Evolutionary conservation across 2,888 invertebrate species (phyloP).

Genomic region (Deroplatys truncata): DNA sequence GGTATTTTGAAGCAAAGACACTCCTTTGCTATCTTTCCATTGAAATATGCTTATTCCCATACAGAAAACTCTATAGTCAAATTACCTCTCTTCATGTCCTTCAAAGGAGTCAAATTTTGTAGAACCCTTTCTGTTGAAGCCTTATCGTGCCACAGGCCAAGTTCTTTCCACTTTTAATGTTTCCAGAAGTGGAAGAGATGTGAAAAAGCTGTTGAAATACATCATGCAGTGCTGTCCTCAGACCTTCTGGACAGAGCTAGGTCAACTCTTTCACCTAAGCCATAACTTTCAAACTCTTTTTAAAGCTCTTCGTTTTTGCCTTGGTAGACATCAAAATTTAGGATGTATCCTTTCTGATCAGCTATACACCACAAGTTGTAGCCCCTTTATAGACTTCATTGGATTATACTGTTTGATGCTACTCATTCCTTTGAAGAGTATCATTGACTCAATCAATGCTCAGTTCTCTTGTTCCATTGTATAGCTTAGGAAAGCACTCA

Average conservation of each 20-base stretch:
- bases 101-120: neutral
- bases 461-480: constrained; percentile 22
- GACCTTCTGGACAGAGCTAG: constrained; percentile 30
- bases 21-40: constrained; percentile 30
- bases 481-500: constrained; percentile 18
- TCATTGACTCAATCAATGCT: constrained; percentile 22
- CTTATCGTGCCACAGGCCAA: too few relatives aligned
- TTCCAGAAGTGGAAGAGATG: constrained; percentile 29
- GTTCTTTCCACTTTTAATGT: constrained; percentile 29
- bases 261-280: constrained; percentile 12
- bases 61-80: constrained; percentile 18
- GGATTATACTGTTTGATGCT: constrained; percentile 32
- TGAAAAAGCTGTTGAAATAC: constrained; percentile 24
- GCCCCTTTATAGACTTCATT: constrained; percentile 34
- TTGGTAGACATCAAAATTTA: constrained; percentile 31
- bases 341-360: constrained; percentile 31
- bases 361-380: constrained; percentile 25
- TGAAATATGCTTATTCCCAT: constrained; percentile 23
- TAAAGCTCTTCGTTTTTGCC: neutral
- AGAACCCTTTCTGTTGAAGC: constrained; percentile 30
- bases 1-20: constrained; percentile 30
- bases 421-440: constrained; percentile 17
- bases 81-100: constrained; percentile 7
- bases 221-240: constrained; percentile 26
- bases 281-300: too few relatives aligned